phyloP scores from a whole-genome alignment of 2,888 invertebrate genomes.

The Brenthis hecate region DNA sequence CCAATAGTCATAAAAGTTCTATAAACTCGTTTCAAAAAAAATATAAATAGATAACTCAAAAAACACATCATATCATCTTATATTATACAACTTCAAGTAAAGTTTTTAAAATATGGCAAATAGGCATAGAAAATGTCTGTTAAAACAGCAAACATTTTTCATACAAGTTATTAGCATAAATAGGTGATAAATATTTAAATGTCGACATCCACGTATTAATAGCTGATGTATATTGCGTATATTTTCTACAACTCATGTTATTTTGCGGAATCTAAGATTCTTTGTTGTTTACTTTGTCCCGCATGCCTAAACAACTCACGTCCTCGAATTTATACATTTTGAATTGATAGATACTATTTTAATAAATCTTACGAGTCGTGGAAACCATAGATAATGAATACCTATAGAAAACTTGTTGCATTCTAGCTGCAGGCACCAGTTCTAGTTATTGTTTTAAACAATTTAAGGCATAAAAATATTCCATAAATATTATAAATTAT shows the following conservation, averaged over 20 bases:
- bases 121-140: slow-evolving; percentile 5
- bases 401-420: background rate
- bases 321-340: slow-evolving; percentile 46
- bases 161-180: slow-evolving; percentile 28
- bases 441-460: no score
- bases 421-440: background rate
- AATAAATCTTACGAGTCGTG: slow-evolving; percentile 16
- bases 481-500: background rate
- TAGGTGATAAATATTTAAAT: slow-evolving; percentile 33
- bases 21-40: no score
- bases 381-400: background rate
- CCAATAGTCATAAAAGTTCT: no score
- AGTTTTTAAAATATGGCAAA: background rate
- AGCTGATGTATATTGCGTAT: slow-evolving; percentile 28
- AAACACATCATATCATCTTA: background rate
- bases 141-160: slow-evolving; percentile 6
- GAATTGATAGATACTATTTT: slow-evolving; percentile 15
- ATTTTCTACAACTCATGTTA: slow-evolving; percentile 26
- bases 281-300: slow-evolving; percentile 46
- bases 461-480: background rate
- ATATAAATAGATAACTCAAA: no score
- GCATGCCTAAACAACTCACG: slow-evolving; percentile 63
- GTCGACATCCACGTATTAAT: slow-evolving; percentile 28
- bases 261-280: slow-evolving; percentile 45
- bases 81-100: background rate